Base-by-base conservation (phyloP, 30 jellyfish, hydroid and myxozoan genomes). In the Turritopsis dohrnii region DNA sequence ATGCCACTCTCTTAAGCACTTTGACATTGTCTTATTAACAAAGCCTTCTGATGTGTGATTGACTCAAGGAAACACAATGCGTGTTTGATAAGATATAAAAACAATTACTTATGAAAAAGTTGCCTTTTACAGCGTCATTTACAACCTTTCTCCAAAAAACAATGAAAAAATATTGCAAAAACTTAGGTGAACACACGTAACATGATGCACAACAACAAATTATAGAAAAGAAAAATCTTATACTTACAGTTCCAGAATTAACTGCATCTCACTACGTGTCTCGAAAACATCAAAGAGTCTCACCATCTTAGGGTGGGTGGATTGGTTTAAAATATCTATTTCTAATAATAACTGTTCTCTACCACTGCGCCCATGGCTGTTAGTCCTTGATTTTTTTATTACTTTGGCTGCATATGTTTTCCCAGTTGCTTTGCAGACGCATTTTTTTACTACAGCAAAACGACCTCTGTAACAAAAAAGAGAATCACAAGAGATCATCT, bases 361-460 rank as follows among this genome's bases (percentile, higher is more conserved):
- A 21, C 96, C 96, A 52, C 99, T 84, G 72, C 99, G 96, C 7
- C 99, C 99, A 60, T 84, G 90, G 81, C 79, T 80, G 79, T 71
- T 71, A 0, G 95, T 88, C 69, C 99, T 76, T 83, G 99, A 96
- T 76, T 94, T 94, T 66, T 96, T 89, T 22, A 94, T 86, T 76
- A 94, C 89, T 71, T 94, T 94, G 19, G 96, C 99, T 3, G 99
- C 99, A 94, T 79, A 94, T 1, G 84, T 81, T 80, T 89, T 91
- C 8, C 96, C 96, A 53, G 96, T 82, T 19, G 86, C 86, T 74
- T 89, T 88, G 85, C 86, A 72, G 0, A 86, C 80, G 79, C 98
- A 93, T 84, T 93, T 75, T 76, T 89, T 94, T 65, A 94, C 99
- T 52, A 94, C 99, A 71, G 99, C 99, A 89, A 94, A 94, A 60